phyloP scores from a whole-genome alignment of 2,113 vertebrate species.

The Chionodraco myersi region DNA sequence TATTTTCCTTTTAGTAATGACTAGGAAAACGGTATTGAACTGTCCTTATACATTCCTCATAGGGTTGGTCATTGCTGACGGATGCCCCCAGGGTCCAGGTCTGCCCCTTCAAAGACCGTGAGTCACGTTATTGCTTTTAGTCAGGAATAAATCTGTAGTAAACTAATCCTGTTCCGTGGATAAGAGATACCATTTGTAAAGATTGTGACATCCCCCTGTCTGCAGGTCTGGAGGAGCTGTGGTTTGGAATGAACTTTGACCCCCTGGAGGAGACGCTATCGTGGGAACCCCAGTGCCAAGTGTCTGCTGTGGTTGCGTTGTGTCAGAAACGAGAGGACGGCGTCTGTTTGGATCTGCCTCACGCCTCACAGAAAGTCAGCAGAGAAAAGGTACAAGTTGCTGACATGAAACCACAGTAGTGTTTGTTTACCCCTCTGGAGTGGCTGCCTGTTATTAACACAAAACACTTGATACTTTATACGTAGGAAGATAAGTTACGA shows the following conservation, averaged over 20 bases:
- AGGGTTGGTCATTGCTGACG: conserved; percentile 88
- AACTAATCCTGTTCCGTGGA: background rate
- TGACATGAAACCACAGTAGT: background rate
- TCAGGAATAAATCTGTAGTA: fast-evolving
- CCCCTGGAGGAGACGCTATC: conserved; percentile 78
- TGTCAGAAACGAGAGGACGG: conserved; percentile 77
- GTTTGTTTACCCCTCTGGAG: conserved; percentile 6
- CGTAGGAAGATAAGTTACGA: too few relatives aligned
- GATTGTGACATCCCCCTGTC: background rate
- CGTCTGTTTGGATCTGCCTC: conserved; percentile 82
- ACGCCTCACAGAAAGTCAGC: conserved; percentile 71
- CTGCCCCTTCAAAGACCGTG: conserved; percentile 90
- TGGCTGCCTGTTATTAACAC: background rate
- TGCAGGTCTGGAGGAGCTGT: conserved; percentile 84
- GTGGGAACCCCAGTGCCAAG: conserved; percentile 86
- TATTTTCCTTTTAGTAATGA: background rate
- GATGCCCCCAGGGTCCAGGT: conserved; percentile 88
- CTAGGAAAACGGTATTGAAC: background rate
- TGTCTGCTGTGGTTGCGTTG: conserved; percentile 77
- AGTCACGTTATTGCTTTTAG: conserved; percentile 65
- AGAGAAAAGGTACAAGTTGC: conserved; percentile 79
- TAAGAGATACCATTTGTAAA: background rate
- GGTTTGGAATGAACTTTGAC: conserved; percentile 87
- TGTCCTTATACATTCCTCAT: conserved; percentile 18
- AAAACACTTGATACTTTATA: background rate